Evolutionary conservation across 2,888 invertebrate species (phyloP).

Genomic region (Coenonympha glycerion): DNA sequence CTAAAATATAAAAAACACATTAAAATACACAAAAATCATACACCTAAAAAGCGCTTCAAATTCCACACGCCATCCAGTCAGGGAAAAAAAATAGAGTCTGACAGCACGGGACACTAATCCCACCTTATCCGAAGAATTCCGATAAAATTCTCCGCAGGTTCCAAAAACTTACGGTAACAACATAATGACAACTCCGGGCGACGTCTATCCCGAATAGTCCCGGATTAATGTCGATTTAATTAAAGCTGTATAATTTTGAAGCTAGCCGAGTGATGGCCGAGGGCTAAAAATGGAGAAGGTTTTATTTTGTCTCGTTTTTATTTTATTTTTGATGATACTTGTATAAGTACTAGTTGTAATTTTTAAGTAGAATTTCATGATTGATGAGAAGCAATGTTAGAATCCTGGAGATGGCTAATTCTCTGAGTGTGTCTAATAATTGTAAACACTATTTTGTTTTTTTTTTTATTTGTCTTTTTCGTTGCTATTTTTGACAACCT

Average conservation of each 20-base stretch:
- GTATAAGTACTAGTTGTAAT: too few species aligned
- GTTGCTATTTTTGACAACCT: too few species aligned
- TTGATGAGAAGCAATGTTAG: too few species aligned
- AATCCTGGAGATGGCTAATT: too few species aligned
- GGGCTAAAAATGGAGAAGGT: conserved; percentile 12
- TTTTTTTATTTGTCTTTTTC: too few species aligned
- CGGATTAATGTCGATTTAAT: conserved; percentile 74
- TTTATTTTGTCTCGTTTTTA: background rate
- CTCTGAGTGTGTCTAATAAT: too few species aligned
- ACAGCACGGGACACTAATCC: conserved; percentile 41
- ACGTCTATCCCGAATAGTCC: conserved; percentile 57
- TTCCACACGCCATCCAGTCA: background rate
- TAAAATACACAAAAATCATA: background rate
- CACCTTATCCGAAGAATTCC: conserved; percentile 45
- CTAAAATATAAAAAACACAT: background rate
- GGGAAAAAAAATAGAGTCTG: conserved; percentile 26
- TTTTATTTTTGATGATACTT: background rate
- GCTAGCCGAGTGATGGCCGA: conserved; percentile 28
- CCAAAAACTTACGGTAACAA: conserved; percentile 60
- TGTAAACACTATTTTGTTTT: too few species aligned
- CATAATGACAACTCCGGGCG: conserved; percentile 62
- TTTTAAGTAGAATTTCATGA: too few species aligned
- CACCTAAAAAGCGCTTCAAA: background rate
- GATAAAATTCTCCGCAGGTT: conserved; percentile 47
- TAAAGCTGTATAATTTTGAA: conserved; percentile 72